Evolutionary conservation across 1,140 invertebrate genomes (phyloP).

Genomic region (Arctopsyche grandis): DNA sequence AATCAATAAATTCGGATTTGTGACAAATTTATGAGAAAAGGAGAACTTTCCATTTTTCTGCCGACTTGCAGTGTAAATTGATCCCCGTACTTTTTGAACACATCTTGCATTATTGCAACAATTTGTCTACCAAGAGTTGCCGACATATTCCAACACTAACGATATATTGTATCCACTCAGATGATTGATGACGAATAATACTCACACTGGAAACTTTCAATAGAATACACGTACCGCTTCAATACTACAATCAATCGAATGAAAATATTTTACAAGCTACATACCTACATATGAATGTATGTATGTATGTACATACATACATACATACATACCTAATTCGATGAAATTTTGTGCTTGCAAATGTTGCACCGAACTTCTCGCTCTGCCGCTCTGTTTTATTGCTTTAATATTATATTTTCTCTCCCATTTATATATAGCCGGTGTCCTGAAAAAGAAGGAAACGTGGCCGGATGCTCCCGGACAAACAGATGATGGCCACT

Average conservation of each 20-base stretch:
- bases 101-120: not conserved
- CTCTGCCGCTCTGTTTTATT: too few relatives aligned
- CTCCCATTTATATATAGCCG: too few relatives aligned
- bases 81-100: too few relatives aligned
- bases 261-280: not conserved
- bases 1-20: too few relatives aligned
- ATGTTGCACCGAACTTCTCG: too few relatives aligned
- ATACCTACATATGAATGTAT: not conserved
- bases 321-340: not conserved
- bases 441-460: not conserved
- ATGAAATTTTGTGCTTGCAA: too few relatives aligned
- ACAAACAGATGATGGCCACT: not conserved
- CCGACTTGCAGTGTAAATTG: too few relatives aligned
- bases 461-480: not conserved
- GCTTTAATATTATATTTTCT: not conserved
- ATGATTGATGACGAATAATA: slow-evolving; percentile 19
- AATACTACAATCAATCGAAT: not conserved
- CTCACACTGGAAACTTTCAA: slow-evolving; percentile 7
- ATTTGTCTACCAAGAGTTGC: not conserved
- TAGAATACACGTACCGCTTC: not conserved
- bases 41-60: too few relatives aligned
- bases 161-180: slow-evolving; percentile 5
- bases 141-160: slow-evolving; percentile 7
- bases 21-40: too few relatives aligned
- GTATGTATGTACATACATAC: not conserved